phyloP scores from a whole-genome alignment of 2,888 invertebrate genomes.

The Artemia sinica region DNA sequence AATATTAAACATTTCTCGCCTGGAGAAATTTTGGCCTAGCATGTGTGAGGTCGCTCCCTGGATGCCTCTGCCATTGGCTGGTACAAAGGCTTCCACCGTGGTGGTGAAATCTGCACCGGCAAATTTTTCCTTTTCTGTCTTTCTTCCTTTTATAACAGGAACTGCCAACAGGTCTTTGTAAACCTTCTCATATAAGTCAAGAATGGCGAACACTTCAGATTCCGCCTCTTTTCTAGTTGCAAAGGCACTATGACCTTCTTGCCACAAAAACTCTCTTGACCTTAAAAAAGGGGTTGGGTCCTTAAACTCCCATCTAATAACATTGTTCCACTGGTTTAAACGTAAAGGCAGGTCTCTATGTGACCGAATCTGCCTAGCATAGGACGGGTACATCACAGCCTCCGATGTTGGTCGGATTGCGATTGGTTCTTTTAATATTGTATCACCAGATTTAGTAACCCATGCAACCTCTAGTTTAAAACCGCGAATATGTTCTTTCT shows the following conservation, averaged over 20 bases:
- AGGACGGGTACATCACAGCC: conserved; percentile 98
- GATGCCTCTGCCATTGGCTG: too few relatives aligned
- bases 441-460: conserved; percentile 84
- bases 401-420: conserved; percentile 96
- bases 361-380: conserved; percentile 94
- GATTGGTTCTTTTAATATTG: conserved; percentile 88
- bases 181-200: too few relatives aligned
- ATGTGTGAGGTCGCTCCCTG: too few relatives aligned
- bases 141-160: too few relatives aligned
- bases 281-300: conserved; percentile 97
- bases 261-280: conserved; percentile 97
- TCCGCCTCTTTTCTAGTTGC: conserved; percentile 64
- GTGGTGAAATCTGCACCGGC: too few relatives aligned
- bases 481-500: conserved; percentile 91
- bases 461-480: conserved; percentile 95
- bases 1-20: too few relatives aligned
- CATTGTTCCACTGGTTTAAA: conserved; percentile 98
- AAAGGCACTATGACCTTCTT: conserved; percentile 96
- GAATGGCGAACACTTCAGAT: conserved; percentile 62
- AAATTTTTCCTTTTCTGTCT: too few relatives aligned
- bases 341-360: conserved; percentile 88
- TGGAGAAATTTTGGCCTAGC: too few relatives aligned
- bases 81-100: too few relatives aligned
- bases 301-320: conserved; percentile 99
- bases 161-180: too few relatives aligned